phyloP scores from a whole-genome alignment of 1,140 invertebrate species.

The Penaeus indicus region DNA sequence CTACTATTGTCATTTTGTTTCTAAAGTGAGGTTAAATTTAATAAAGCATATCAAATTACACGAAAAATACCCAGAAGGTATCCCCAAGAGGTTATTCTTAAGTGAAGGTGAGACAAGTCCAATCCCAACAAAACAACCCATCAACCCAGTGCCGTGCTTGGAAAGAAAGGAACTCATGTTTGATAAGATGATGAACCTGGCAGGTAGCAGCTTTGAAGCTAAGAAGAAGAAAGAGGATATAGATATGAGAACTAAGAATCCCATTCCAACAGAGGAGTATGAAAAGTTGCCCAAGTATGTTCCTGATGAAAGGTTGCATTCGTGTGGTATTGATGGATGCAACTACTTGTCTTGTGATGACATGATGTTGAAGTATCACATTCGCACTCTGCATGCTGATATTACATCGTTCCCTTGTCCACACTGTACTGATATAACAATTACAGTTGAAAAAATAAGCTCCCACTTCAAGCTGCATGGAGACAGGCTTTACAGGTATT shows the following conservation, averaged over 20 bases:
- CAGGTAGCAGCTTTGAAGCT: slow-evolving; percentile 78
- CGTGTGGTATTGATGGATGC: slow-evolving; percentile 80
- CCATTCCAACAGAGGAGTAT: slow-evolving; percentile 66
- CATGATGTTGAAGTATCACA: slow-evolving; percentile 79
- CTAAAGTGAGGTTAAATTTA: slow-evolving; percentile 83
- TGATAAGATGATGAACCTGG: slow-evolving; percentile 86
- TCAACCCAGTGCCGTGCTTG: slow-evolving; percentile 85
- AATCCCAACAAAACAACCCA: slow-evolving; percentile 68
- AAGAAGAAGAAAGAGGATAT: slow-evolving; percentile 67
- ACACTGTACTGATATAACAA: slow-evolving; percentile 75
- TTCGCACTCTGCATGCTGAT: slow-evolving; percentile 79
- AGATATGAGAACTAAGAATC: slow-evolving; percentile 51
- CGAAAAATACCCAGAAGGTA: slow-evolving; percentile 64
- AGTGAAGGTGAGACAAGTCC: slow-evolving; percentile 44
- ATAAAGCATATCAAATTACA: slow-evolving; percentile 80
- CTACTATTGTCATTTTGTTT: slow-evolving; percentile 78
- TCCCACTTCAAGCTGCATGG: slow-evolving; percentile 84
- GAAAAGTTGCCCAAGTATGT: slow-evolving; percentile 76
- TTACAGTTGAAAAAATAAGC: slow-evolving; percentile 75
- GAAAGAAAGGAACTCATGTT: slow-evolving; percentile 84
- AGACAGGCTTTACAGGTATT: slow-evolving; percentile 79
- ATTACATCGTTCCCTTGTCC: slow-evolving; percentile 77
- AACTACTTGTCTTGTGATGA: slow-evolving; percentile 81
- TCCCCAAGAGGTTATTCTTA: slow-evolving; percentile 53
- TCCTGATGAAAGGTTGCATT: slow-evolving; percentile 77